Evolutionary conservation across 2,113 vertebrate species (phyloP).

Genomic region (Melanotaenia duboulayi): DNA sequence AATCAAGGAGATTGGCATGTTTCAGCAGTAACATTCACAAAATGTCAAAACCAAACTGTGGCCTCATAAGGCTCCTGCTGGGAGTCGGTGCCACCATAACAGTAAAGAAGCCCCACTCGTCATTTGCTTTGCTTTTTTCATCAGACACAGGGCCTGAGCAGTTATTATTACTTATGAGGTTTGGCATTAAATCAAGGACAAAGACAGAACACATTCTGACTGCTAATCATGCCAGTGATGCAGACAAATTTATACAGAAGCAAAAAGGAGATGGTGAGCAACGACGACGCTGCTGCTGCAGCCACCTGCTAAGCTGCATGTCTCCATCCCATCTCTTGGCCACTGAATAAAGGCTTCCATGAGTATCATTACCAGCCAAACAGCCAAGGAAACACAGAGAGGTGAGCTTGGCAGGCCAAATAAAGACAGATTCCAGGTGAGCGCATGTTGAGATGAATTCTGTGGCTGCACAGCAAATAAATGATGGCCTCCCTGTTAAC

Average conservation of each 20-base stretch:
- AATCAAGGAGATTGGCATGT: slow-evolving; percentile 78
- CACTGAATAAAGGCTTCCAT: slow-evolving; percentile 42
- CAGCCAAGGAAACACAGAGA: slow-evolving; percentile 38
- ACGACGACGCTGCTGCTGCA: slow-evolving; percentile 16
- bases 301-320: slow-evolving; percentile 36
- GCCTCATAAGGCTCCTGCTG: slow-evolving; percentile 60
- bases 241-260: slow-evolving; percentile 56
- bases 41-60: slow-evolving; percentile 72
- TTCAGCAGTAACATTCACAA: slow-evolving; percentile 68
- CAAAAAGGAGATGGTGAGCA: slow-evolving; percentile 27
- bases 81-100: slow-evolving; percentile 32
- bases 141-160: slow-evolving; percentile 59
- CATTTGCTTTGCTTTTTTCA: slow-evolving; percentile 33
- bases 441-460: slow-evolving; percentile 55
- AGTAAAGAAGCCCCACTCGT: slow-evolving; percentile 47
- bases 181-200: slow-evolving; percentile 77
- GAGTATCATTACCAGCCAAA: slow-evolving; percentile 52
- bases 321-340: slow-evolving; percentile 39
- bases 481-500: slow-evolving; percentile 60
- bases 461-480: slow-evolving; percentile 57
- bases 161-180: slow-evolving; percentile 71
- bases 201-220: slow-evolving; percentile 61
- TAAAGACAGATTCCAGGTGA: slow-evolving; percentile 69
- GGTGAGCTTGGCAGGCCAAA: slow-evolving; percentile 53
- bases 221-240: slow-evolving; percentile 67